Conservation (phyloP, 2,797 vertebrate genomes). For the Fringilla coelebs region DNA sequence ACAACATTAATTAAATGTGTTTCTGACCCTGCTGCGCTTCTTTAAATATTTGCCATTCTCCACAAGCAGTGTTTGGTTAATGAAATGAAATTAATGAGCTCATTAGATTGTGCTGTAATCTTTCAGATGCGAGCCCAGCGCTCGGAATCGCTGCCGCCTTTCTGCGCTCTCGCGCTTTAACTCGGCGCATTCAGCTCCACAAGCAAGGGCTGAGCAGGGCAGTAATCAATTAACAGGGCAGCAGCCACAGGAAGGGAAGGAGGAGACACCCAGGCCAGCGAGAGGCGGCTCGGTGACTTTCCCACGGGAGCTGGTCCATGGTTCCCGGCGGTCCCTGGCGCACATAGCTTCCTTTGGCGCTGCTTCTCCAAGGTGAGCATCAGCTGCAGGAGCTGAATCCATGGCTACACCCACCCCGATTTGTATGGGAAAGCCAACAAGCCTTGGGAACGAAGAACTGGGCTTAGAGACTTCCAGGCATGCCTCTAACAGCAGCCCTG, state of each 20-base stretch:
- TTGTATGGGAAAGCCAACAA: not conserved
- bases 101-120: conserved; percentile 70
- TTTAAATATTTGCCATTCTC: conserved; percentile 75
- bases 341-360: fast-evolving
- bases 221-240: conserved; percentile 36
- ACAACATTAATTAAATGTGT: conserved; percentile 71
- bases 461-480: not conserved
- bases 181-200: not conserved
- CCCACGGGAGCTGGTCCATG: not conserved
- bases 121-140: conserved; percentile 48
- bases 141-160: not conserved
- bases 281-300: not conserved
- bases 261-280: not conserved
- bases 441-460: not conserved
- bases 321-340: not conserved
- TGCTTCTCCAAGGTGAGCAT: not conserved
- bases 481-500: not conserved
- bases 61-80: conserved; percentile 71
- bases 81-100: conserved; percentile 76
- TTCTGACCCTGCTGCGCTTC: conserved; percentile 72
- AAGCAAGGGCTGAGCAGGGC: not conserved
- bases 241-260: not conserved
- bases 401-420: not conserved
- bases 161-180: not conserved
- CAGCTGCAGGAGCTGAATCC: not conserved